phyloP scores from a whole-genome alignment of 2,113 vertebrate genomes.

The Protomyctophum bolini region DNA sequence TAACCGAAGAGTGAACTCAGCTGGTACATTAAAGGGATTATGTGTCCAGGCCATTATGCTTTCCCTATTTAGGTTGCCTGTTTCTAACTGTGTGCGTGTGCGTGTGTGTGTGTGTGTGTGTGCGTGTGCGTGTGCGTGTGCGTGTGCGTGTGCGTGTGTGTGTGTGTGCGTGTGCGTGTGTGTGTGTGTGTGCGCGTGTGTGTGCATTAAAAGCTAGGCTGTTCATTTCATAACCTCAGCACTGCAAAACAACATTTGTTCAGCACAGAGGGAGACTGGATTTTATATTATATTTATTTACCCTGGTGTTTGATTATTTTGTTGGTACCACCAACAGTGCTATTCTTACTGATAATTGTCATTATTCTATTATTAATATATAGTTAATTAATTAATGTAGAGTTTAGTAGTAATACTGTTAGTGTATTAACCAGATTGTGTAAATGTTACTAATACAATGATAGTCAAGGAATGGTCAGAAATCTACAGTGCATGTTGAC shows the following conservation, averaged over 20 bases:
- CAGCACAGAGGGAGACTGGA: not conserved
- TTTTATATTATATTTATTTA: not conserved
- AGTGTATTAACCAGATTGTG: no score
- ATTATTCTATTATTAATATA: not conserved
- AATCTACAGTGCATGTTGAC: no score
- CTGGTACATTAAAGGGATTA: constrained; percentile 38
- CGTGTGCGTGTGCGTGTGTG: no score
- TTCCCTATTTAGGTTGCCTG: constrained; percentile 6
- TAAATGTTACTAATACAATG: no score
- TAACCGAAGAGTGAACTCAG: constrained; percentile 29
- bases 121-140: no score
- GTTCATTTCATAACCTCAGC: constrained; percentile 8
- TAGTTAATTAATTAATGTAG: no score
- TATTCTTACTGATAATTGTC: not conserved
- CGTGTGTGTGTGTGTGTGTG: no score
- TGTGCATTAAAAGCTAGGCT: not conserved
- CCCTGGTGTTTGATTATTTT: not conserved
- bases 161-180: no score
- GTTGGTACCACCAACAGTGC: not conserved
- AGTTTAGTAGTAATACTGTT: no score
- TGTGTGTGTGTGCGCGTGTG: no score
- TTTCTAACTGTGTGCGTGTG: not conserved
- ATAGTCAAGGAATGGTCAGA: no score
- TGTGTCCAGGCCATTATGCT: constrained; percentile 12
- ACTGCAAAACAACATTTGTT: not conserved